phyloP scores from a whole-genome alignment of 2,888 invertebrate species.

The Stenolophus ochropezus region DNA sequence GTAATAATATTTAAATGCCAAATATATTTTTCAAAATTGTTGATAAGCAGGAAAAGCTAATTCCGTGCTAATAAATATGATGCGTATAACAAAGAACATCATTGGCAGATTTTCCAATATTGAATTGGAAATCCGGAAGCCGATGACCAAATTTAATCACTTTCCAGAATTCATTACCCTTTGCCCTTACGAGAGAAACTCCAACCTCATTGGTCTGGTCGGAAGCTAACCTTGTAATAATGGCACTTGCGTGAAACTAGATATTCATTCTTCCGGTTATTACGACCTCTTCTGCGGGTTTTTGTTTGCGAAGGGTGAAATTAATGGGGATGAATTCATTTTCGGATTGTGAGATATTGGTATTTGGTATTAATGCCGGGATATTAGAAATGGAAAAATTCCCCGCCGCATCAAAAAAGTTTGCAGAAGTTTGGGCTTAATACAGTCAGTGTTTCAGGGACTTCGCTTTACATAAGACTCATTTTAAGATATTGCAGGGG shows the following conservation, averaged over 20 bases:
- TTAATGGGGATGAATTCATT: conserved; percentile 14
- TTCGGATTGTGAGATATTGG: not conserved
- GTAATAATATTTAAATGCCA: no score
- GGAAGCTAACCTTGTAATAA: conserved; percentile 1
- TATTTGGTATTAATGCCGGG: conserved; percentile 8
- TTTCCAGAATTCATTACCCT: not conserved
- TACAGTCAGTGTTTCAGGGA: conserved; percentile 23
- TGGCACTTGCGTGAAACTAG: conserved; percentile 24
- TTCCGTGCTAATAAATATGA: no score
- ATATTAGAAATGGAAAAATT: conserved; percentile 14
- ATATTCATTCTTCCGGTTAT: conserved; percentile 27
- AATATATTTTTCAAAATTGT: no score
- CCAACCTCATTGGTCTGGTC: not conserved
- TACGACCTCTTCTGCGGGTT: conserved; percentile 1
- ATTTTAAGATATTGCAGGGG: not conserved
- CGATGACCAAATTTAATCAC: not conserved
- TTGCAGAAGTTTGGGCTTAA: conserved; percentile 9
- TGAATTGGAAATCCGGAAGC: not conserved
- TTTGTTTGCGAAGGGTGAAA: not conserved
- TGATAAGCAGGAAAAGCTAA: no score
- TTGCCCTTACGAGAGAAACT: not conserved
- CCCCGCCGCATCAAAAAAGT: conserved; percentile 3
- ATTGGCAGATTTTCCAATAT: not conserved
- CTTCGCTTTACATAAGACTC: conserved; percentile 13
- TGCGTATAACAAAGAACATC: no score